Conservation (phyloP, 2,888 invertebrate genomes). For the Lymantria dispar region DNA sequence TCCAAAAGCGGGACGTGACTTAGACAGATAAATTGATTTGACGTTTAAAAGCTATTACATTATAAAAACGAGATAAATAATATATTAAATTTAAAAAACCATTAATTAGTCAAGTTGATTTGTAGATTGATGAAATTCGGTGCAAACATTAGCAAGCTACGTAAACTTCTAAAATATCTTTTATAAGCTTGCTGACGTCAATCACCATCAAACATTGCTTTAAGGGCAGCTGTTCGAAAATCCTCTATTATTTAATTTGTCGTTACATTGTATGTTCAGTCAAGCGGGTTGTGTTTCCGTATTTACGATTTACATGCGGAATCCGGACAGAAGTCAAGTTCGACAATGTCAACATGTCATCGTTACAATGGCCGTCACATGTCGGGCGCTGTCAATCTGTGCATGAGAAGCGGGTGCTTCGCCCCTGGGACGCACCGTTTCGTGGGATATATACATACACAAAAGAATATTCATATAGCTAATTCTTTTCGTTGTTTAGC, state of each 20-base stretch:
- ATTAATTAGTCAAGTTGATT: too few species aligned
- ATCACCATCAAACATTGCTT: constrained; percentile 39
- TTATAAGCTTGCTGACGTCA: constrained; percentile 32
- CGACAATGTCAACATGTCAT: constrained; percentile 80
- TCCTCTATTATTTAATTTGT: constrained; percentile 80
- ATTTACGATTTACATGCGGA: constrained; percentile 73
- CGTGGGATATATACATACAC: constrained; percentile 52
- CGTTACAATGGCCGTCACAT: constrained; percentile 75
- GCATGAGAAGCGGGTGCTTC: constrained; percentile 71
- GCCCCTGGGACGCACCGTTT: constrained; percentile 44
- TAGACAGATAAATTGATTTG: too few species aligned
- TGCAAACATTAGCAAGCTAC: too few species aligned
- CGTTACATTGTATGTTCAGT: constrained; percentile 59
- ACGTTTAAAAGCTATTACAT: too few species aligned
- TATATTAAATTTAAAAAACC: too few species aligned
- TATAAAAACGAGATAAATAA: too few species aligned
- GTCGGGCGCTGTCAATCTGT: constrained; percentile 73
- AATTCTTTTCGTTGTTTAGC: constrained; percentile 55
- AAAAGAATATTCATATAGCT: constrained; percentile 41
- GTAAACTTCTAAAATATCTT: too few species aligned
- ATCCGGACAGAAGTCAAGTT: constrained; percentile 80
- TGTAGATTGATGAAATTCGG: too few species aligned
- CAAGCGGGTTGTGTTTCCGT: constrained; percentile 72
- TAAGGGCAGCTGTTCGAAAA: constrained; percentile 60
- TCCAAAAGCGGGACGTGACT: too few species aligned